A percentile compares a stretch with the other conserved stretches of the same genome.
These are phyloP conservation scores for Acleris holmiana DNA, from an alignment of 2,888 invertebrate species.

Conservation along the genomic window DNA sequence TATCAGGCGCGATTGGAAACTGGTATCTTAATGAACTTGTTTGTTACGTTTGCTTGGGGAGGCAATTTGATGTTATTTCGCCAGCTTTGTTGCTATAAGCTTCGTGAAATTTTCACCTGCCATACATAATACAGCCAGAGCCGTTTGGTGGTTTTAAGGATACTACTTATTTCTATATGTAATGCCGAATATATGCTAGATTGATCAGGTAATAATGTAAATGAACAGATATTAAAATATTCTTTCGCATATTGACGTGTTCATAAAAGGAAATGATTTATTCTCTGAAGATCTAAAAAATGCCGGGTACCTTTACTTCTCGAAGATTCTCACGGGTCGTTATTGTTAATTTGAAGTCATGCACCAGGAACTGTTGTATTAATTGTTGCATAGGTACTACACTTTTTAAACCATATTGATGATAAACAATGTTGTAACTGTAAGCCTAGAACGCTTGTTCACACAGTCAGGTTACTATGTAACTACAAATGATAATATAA, in stretches of 20 bases:
- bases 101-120: not conserved
- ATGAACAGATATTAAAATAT: too few relatives aligned
- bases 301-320: constrained; percentile 8
- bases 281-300: constrained; percentile 21
- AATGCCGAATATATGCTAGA: too few relatives aligned
- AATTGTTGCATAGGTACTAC: constrained; percentile 1
- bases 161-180: too few relatives aligned
- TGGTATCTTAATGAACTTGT: constrained; percentile 53
- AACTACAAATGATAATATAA: too few relatives aligned
- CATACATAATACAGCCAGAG: too few relatives aligned
- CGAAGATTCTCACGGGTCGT: constrained; percentile 13
- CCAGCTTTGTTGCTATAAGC: not conserved
- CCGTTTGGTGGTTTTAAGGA: too few relatives aligned
- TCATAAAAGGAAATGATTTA: constrained; percentile 22
- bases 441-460: not conserved
- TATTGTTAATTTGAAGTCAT: constrained; percentile 10
- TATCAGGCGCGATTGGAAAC: constrained; percentile 40
- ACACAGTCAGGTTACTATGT: not conserved
- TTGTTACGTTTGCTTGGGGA: constrained; percentile 42
- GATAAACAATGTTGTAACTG: not conserved
- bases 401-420: not conserved
- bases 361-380: constrained; percentile 23
- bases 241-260: not conserved
- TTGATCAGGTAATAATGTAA: too few relatives aligned
- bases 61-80: not conserved